Evolutionary conservation across 2,888 invertebrate genomes (phyloP).

Genomic region (Baronia brevicornis): DNA sequence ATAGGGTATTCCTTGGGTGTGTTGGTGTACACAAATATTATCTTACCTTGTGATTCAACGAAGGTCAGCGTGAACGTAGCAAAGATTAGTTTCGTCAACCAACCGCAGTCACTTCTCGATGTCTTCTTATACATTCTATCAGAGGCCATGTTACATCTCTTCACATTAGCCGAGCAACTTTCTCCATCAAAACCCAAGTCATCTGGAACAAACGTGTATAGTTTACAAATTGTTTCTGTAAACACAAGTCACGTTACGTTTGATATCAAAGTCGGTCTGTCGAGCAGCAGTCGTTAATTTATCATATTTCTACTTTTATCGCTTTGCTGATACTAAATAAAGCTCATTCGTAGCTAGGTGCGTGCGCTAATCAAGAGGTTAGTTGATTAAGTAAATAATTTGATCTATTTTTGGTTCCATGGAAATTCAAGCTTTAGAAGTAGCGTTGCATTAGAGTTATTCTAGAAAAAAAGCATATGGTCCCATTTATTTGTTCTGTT

Average conservation of each 20-base stretch:
- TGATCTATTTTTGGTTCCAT: no score
- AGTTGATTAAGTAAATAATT: no score
- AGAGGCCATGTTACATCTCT: constrained; percentile 18
- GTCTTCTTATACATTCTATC: constrained; percentile 18
- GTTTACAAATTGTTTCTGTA: constrained; percentile 18
- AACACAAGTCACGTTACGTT: constrained; percentile 23
- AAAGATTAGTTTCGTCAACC: constrained; percentile 36
- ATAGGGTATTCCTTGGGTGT: no score
- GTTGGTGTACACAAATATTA: no score
- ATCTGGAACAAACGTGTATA: constrained; percentile 22
- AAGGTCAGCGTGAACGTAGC: constrained; percentile 37
- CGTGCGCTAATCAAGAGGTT: constrained; percentile 19
- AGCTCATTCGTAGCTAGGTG: constrained; percentile 23
- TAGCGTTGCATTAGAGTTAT: no score
- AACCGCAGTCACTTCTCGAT: constrained; percentile 27
- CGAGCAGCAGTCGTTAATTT: constrained; percentile 28
- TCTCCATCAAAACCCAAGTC: constrained; percentile 11
- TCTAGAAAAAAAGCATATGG: no score
- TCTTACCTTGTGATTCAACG: constrained; percentile 57
- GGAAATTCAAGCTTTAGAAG: no score
- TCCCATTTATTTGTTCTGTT: no score
- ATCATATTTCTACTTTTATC: constrained; percentile 31
- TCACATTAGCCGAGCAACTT: no score
- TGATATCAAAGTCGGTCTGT: constrained; percentile 29
- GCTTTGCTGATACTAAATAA: constrained; percentile 29